Percentiles rank a stretch among this genome's conserved stretches.
These are phyloP conservation scores for Dendronephthya gigantea DNA, from an alignment of 64 coral and sea anemone genomes.

Conservation along the genomic window DNA sequence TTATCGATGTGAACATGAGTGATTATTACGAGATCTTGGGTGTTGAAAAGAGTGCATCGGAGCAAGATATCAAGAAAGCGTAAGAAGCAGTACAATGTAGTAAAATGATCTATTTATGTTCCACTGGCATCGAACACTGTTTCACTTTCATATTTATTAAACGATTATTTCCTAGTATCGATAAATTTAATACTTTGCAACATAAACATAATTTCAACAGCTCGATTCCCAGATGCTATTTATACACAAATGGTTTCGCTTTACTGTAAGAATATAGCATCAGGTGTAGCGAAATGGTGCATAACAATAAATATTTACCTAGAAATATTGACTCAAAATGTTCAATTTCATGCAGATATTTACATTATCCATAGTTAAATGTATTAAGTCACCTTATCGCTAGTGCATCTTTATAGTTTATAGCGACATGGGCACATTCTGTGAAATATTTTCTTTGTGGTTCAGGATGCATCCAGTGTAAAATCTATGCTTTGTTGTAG, in stretches of 20 bases:
- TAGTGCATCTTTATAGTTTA: too few species aligned
- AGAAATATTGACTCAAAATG: background rate
- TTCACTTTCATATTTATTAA: background rate
- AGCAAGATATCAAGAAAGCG: constrained; percentile 92
- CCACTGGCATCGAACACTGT: background rate
- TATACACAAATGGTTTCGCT: too few species aligned
- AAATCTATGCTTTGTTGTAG: too few species aligned
- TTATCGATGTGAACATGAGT: background rate
- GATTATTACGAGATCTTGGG: constrained; percentile 86
- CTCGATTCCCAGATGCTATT: background rate
- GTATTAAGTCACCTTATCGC: too few species aligned
- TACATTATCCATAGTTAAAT: background rate
- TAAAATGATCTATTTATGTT: background rate
- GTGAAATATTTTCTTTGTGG: too few species aligned
- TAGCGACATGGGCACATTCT: too few species aligned
- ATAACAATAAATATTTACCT: background rate
- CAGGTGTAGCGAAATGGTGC: too few species aligned
- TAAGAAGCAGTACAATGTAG: constrained; percentile 29
- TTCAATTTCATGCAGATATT: background rate
- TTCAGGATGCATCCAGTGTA: too few species aligned
- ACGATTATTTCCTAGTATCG: background rate
- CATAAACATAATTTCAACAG: background rate
- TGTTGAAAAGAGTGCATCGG: constrained; percentile 45
- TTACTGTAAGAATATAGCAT: too few species aligned
- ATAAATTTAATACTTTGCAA: background rate